A percentile compares a stretch with the other conserved stretches of the same genome.
Conservation (phyloP, 2,113 vertebrate genomes). For the Equus quagga region DNA sequence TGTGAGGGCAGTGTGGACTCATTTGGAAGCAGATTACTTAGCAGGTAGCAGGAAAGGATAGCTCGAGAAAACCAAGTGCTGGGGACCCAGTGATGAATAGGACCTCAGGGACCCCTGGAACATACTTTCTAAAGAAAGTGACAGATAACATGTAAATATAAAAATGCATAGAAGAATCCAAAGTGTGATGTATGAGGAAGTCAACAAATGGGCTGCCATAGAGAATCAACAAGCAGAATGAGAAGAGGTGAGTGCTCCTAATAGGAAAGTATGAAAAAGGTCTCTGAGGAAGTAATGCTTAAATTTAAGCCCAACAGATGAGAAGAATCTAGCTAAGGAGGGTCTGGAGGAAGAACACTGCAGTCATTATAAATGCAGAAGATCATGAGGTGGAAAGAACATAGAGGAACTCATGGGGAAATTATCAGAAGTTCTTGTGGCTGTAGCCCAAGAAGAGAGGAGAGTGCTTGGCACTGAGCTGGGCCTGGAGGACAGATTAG, state of each 20-base stretch:
- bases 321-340: neutral
- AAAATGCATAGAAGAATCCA: neutral
- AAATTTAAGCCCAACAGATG: no score
- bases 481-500: neutral
- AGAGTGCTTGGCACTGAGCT: rapidly evolving
- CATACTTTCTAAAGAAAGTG: neutral
- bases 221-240: neutral
- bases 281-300: neutral
- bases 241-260: neutral
- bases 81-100: neutral
- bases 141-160: neutral
- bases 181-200: neutral
- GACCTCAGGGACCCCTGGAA: neutral
- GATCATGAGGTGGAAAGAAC: neutral
- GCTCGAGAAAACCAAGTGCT: neutral
- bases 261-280: neutral
- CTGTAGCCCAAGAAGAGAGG: neutral
- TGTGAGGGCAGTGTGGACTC: neutral
- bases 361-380: rapidly evolving
- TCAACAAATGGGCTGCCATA: neutral
- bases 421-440: neutral
- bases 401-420: neutral
- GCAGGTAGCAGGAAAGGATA: neutral
- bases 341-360: rapidly evolving
- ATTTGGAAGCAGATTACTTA: neutral